A percentile compares a stretch with the other conserved stretches of the same genome.
phyloP scores from a whole-genome alignment of 2,888 invertebrate genomes.

The Macrosiphum euphorbiae region DNA sequence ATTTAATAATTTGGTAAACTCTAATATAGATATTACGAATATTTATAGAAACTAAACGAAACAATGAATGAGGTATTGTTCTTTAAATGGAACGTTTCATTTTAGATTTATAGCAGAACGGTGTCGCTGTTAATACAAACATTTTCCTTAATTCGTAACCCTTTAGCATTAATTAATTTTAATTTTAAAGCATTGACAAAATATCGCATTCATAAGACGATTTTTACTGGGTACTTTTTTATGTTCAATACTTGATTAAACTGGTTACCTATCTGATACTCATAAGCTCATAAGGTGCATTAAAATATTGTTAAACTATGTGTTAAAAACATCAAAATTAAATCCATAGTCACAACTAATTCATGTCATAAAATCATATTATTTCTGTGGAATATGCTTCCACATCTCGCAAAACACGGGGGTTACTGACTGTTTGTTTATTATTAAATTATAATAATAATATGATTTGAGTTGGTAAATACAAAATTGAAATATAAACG shows the following conservation, averaged over 20 bases:
- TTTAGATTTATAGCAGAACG: not conserved
- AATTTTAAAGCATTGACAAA: not conserved
- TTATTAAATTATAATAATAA: no score
- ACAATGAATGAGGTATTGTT: not conserved
- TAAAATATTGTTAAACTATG: not conserved
- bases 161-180: not conserved
- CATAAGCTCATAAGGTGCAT: not conserved
- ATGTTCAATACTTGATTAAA: not conserved
- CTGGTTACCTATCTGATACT: not conserved
- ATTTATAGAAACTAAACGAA: not conserved
- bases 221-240: not conserved
- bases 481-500: not conserved
- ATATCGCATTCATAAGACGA: not conserved
- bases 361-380: not conserved
- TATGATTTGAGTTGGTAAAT: not conserved
- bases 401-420: not conserved
- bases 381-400: constrained; percentile 13
- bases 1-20: not conserved
- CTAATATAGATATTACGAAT: not conserved
- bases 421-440: not conserved
- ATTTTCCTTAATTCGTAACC: not conserved
- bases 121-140: not conserved
- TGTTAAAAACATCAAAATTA: not conserved
- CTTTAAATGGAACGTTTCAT: not conserved
- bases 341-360: not conserved